Conservation (phyloP, 2,888 invertebrate species). For the Yponomeuta evonymella region DNA sequence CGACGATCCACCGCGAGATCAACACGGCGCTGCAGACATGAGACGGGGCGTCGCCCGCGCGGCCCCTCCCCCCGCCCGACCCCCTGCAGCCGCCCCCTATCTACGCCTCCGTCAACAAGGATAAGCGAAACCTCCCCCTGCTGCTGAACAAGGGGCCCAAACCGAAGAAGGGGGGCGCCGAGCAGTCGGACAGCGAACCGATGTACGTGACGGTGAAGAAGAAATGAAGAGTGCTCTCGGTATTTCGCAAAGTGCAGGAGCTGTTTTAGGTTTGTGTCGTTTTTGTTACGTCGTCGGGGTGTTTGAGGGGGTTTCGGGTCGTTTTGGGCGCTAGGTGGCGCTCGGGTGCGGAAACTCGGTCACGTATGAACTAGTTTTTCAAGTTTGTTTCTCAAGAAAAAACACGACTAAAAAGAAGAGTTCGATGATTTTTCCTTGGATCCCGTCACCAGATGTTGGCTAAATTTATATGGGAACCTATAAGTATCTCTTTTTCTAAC, state of each 20-base stretch:
- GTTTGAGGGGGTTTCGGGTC: neutral
- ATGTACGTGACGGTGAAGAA: slow-evolving; percentile 58
- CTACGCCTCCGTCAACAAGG: slow-evolving; percentile 25
- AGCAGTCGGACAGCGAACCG: slow-evolving; percentile 39
- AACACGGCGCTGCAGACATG: slow-evolving; percentile 87
- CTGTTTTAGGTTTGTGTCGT: slow-evolving; percentile 37
- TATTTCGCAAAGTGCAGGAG: slow-evolving; percentile 70
- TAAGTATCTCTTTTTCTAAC: no score
- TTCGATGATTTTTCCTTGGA: no score
- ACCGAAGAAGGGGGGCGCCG: slow-evolving; percentile 23
- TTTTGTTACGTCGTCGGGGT: neutral
- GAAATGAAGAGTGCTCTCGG: slow-evolving; percentile 65
- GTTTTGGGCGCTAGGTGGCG: neutral
- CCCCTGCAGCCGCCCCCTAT: slow-evolving; percentile 23
- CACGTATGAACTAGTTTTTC: no score
- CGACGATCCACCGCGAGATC: slow-evolving; percentile 88
- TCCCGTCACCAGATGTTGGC: no score
- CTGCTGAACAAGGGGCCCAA: slow-evolving; percentile 27
- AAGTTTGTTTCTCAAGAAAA: no score
- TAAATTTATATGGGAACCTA: no score
- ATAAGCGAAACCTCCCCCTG: slow-evolving; percentile 30
- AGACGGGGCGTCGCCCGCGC: slow-evolving; percentile 49
- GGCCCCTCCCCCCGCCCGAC: slow-evolving; percentile 3
- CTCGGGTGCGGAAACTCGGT: no score
- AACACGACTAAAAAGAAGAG: no score